Conservation (phyloP, 2,888 invertebrate genomes). For the Dexiosoma caninum region DNA sequence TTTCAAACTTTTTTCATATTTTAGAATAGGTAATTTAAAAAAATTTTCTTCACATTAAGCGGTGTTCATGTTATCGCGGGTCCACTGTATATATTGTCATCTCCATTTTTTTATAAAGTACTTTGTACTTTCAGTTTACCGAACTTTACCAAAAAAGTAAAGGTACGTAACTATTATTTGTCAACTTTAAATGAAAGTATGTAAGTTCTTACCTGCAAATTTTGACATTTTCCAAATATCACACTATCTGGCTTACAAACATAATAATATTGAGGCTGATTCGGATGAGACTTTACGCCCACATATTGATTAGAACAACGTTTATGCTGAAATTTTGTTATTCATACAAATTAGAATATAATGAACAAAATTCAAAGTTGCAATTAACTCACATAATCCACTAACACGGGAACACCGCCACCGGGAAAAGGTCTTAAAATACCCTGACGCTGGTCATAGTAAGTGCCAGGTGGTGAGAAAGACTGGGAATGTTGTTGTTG, state of each 20-base stretch:
- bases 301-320: conserved; percentile 74
- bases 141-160: too few relatives aligned
- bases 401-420: conserved; percentile 75
- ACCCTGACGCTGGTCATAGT: conserved; percentile 72
- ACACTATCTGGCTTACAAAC: conserved; percentile 76
- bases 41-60: too few relatives aligned
- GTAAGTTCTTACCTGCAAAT: conserved; percentile 70
- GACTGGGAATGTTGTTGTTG: conserved; percentile 26
- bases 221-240: conserved; percentile 76
- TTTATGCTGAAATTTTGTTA: conserved; percentile 69
- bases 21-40: too few relatives aligned
- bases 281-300: conserved; percentile 75
- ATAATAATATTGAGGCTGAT: conserved; percentile 77
- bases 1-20: too few relatives aligned
- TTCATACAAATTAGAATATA: not conserved
- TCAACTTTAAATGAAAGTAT: too few relatives aligned
- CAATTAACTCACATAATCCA: conserved; percentile 73
- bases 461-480: conserved; percentile 66
- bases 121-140: too few relatives aligned
- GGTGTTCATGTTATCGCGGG: too few relatives aligned
- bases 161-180: too few relatives aligned
- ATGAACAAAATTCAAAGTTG: not conserved
- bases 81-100: too few relatives aligned
- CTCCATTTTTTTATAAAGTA: too few relatives aligned
- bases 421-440: conserved; percentile 75